Percentiles rank a stretch among this genome's conserved stretches.
Conservation (phyloP, 2,888 invertebrate genomes). For the Zootermopsis nevadensis region DNA sequence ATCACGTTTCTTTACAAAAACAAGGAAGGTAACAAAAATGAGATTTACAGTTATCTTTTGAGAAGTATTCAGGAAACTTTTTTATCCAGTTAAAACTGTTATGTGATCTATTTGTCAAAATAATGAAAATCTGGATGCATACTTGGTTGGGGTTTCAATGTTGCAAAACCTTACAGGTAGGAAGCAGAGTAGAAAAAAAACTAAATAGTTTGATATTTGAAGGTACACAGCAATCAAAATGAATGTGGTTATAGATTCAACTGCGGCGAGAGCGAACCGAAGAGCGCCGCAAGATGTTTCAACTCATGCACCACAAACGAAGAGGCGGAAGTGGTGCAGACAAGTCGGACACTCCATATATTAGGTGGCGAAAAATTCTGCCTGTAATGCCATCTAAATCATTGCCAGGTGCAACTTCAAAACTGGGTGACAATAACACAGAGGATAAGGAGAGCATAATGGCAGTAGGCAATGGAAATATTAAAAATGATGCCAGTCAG, state of each 20-base stretch:
- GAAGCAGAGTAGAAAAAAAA: too few relatives aligned
- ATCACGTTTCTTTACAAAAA: too few relatives aligned
- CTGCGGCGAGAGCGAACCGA: conserved; percentile 90
- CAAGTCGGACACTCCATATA: conserved; percentile 70
- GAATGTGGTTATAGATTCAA: conserved; percentile 72
- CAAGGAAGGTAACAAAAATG: too few relatives aligned
- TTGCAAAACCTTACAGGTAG: too few relatives aligned
- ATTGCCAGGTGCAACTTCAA: conserved; percentile 46
- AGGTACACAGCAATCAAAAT: background rate
- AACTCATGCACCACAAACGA: conserved; percentile 78
- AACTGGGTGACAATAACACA: conserved; percentile 46
- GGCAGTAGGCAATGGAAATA: conserved; percentile 41
- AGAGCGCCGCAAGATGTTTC: conserved; percentile 92
- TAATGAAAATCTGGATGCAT: too few relatives aligned
- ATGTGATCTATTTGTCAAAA: too few relatives aligned
- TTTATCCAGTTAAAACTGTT: too few relatives aligned
- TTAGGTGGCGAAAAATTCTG: conserved; percentile 77
- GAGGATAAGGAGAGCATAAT: conserved; percentile 43
- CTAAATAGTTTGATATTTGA: too few relatives aligned
- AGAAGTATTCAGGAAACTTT: too few relatives aligned
- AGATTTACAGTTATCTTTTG: too few relatives aligned
- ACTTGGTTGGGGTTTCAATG: too few relatives aligned
- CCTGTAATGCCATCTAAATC: conserved; percentile 70
- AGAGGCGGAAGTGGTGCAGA: conserved; percentile 62
- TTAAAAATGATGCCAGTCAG: conserved; percentile 47